Percentiles rank a stretch among this genome's conserved stretches.
Conservation (phyloP, 2,888 invertebrate species). For the Dryobotodes eremita region DNA sequence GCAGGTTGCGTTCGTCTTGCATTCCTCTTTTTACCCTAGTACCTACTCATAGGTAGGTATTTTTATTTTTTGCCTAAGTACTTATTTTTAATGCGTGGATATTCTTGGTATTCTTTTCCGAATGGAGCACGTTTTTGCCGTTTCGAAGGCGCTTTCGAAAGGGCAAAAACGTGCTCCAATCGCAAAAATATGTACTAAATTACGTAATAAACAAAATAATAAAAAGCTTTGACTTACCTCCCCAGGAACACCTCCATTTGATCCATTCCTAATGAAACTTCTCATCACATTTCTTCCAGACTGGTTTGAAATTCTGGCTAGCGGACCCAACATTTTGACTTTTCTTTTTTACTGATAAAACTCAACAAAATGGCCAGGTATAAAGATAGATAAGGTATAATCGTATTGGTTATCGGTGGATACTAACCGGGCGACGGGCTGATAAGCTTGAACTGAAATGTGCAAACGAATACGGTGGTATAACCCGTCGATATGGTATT, state of each 20-base stretch:
- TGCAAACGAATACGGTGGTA: constrained; percentile 31
- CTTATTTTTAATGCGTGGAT: too few species aligned
- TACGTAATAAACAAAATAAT: constrained; percentile 75
- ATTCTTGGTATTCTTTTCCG: too few species aligned
- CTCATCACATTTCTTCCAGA: constrained; percentile 83
- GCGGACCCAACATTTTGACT: constrained; percentile 84
- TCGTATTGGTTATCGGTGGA: constrained; percentile 73
- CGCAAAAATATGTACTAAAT: constrained; percentile 39
- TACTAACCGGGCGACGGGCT: constrained; percentile 63
- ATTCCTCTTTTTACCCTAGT: too few species aligned
- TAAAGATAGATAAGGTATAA: constrained; percentile 81
- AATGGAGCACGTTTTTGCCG: too few species aligned
- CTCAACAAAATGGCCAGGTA: constrained; percentile 67
- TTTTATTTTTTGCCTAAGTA: too few species aligned
- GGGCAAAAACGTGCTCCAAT: constrained; percentile 16
- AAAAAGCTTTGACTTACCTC: constrained; percentile 77
- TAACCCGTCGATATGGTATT: constrained; percentile 57
- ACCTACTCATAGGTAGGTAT: too few species aligned
- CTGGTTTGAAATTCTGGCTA: constrained; percentile 83
- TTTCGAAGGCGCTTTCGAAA: neutral
- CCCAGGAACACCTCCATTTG: constrained; percentile 84
- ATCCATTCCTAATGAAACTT: constrained; percentile 82
- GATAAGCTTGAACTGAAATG: constrained; percentile 57
- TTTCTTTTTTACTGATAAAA: constrained; percentile 35
- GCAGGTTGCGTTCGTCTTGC: too few species aligned